Percentiles rank a stretch among this genome's conserved stretches.
Evolutionary conservation across 2,113 vertebrate species (phyloP).

Genomic region (Dinomys branickii): DNA sequence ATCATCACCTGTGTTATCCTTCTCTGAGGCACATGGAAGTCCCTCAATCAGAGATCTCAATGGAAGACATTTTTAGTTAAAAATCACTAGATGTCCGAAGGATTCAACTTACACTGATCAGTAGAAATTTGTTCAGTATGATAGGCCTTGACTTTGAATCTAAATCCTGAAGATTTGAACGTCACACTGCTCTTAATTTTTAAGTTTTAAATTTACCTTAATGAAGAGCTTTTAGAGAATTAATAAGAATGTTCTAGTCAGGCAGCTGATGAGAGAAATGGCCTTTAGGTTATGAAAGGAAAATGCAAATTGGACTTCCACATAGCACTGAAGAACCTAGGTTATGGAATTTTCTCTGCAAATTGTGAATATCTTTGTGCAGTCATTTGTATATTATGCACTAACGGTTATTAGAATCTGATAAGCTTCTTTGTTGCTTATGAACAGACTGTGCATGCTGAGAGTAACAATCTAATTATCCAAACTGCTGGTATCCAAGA

Average conservation of each 20-base stretch:
- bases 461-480: conserved; percentile 83
- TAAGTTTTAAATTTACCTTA: conserved; percentile 64
- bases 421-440: conserved; percentile 71
- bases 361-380: conserved; percentile 43
- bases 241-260: conserved; percentile 39
- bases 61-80: not conserved
- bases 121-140: not conserved
- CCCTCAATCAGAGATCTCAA: not conserved
- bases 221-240: conserved; percentile 58
- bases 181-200: conserved; percentile 1
- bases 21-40: not conserved
- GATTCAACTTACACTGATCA: not conserved
- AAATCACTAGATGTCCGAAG: not conserved
- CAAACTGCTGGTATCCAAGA: conserved; percentile 82
- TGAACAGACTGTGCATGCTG: conserved; percentile 66
- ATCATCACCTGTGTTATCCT: not conserved
- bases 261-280: conserved; percentile 41
- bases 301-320: conserved; percentile 44
- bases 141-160: conserved; percentile 44
- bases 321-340: not conserved
- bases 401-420: conserved; percentile 65
- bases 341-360: conserved; percentile 58
- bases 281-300: conserved; percentile 46
- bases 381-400: conserved; percentile 26
- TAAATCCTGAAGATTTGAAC: conserved; percentile 36